Conservation (phyloP, 2,113 vertebrate genomes). For the Corydoras maculifer region DNA sequence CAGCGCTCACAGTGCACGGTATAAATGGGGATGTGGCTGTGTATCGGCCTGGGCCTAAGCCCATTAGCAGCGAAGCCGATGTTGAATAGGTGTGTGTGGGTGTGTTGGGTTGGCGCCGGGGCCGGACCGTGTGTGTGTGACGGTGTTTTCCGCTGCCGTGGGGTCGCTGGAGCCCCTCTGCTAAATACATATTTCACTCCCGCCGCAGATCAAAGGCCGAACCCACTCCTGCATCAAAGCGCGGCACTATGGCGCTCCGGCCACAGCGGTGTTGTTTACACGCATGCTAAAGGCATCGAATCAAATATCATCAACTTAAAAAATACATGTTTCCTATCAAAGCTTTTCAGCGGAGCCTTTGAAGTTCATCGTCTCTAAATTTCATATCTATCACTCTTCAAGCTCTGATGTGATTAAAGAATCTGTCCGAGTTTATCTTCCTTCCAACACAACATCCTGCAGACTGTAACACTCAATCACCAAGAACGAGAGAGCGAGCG, state of each 20-base stretch:
- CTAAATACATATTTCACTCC: conserved; percentile 69
- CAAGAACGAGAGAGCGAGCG: not conserved
- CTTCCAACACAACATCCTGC: conserved; percentile 22
- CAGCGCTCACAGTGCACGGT: too few species aligned
- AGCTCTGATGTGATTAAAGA: conserved; percentile 57
- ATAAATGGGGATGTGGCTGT: too few species aligned
- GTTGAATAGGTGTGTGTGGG: not conserved
- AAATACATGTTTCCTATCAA: conserved; percentile 69
- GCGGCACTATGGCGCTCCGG: conserved; percentile 58
- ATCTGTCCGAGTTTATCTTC: conserved; percentile 29
- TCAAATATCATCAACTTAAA: conserved; percentile 70
- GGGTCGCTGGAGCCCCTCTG: conserved; percentile 61
- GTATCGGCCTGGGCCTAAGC: too few species aligned
- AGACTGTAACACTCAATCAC: not conserved
- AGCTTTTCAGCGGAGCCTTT: conserved; percentile 72
- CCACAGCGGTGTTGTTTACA: conserved; percentile 75
- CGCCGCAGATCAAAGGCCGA: conserved; percentile 66
- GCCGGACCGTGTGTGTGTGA: conserved; percentile 47
- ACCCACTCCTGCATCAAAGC: conserved; percentile 65
- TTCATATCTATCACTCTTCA: conserved; percentile 47
- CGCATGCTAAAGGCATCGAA: conserved; percentile 71
- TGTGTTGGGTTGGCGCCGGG: conserved; percentile 47
- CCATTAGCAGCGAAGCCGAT: too few species aligned
- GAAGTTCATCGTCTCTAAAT: conserved; percentile 67
- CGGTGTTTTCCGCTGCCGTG: not conserved